These are phyloP conservation scores for Alviniconcha marisindica DNA, from an alignment of 1,140 invertebrate species.

Conservation along the genomic window DNA sequence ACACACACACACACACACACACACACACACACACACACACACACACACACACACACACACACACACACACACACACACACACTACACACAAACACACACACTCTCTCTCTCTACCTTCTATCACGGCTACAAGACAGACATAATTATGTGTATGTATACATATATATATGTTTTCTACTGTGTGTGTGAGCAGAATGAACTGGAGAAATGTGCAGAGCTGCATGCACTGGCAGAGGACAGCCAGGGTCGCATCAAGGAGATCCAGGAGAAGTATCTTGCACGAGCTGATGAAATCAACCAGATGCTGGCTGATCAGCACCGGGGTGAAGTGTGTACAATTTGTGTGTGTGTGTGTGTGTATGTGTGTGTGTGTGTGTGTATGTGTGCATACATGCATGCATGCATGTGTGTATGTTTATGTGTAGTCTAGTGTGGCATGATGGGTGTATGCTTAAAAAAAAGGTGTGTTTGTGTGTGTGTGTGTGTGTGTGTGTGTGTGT, in stretches of 20 bases:
- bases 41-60: too few relatives aligned
- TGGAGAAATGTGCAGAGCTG: slow-evolving; percentile 60
- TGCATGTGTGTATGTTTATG: slow-evolving; percentile 8
- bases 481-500: background rate
- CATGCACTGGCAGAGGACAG: slow-evolving; percentile 61
- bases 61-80: background rate
- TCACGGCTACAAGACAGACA: background rate
- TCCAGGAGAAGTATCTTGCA: slow-evolving; percentile 68
- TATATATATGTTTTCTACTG: background rate
- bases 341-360: background rate
- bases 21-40: background rate
- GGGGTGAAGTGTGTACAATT: slow-evolving; percentile 59
- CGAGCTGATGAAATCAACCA: slow-evolving; percentile 69
- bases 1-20: background rate
- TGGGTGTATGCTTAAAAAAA: too few relatives aligned
- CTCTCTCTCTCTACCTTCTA: background rate
- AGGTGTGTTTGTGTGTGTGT: background rate
- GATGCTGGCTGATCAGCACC: slow-evolving; percentile 70
- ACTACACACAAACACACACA: background rate
- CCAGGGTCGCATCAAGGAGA: slow-evolving; percentile 65
- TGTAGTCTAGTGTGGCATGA: slow-evolving; percentile 34
- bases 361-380: background rate
- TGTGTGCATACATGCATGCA: background rate
- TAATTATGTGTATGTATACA: background rate
- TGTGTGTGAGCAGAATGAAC: slow-evolving; percentile 40